Percentiles rank a stretch among this genome's conserved stretches.
These are phyloP conservation scores for Elephas maximus DNA, from an alignment of 2,113 vertebrate species.

Conservation along the genomic window DNA sequence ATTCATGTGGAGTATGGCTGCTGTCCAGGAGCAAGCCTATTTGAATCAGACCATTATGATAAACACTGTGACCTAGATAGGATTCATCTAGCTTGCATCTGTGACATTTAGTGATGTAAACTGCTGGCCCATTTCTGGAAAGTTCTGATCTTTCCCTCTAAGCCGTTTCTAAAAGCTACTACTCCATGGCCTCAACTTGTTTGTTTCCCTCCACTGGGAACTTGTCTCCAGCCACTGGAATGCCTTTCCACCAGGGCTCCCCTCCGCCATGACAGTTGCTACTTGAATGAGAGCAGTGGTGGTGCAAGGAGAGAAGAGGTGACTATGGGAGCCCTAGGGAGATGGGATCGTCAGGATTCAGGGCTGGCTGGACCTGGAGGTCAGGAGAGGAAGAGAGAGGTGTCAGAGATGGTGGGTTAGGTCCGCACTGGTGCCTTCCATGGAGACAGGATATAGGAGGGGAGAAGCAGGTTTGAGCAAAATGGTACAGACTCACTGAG, in stretches of 20 bases:
- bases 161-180: neutral
- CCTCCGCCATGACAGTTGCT: neutral
- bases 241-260: neutral
- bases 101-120: neutral
- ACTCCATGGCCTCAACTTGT: too few relatives aligned
- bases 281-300: neutral
- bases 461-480: neutral
- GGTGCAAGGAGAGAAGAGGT: neutral
- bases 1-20: neutral
- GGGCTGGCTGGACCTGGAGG: neutral
- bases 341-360: neutral
- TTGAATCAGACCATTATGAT: conserved; percentile 21
- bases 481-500: neutral
- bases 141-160: neutral
- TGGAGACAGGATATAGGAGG: neutral
- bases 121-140: neutral
- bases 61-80: neutral
- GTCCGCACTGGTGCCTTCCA: neutral
- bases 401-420: conserved; percentile 19
- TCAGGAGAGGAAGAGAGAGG: neutral
- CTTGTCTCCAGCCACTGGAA: neutral
- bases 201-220: neutral
- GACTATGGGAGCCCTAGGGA: neutral
- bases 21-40: neutral
- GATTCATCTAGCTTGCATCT: neutral